Conservation (phyloP, 2,113 vertebrate species). For the Indri indri region DNA sequence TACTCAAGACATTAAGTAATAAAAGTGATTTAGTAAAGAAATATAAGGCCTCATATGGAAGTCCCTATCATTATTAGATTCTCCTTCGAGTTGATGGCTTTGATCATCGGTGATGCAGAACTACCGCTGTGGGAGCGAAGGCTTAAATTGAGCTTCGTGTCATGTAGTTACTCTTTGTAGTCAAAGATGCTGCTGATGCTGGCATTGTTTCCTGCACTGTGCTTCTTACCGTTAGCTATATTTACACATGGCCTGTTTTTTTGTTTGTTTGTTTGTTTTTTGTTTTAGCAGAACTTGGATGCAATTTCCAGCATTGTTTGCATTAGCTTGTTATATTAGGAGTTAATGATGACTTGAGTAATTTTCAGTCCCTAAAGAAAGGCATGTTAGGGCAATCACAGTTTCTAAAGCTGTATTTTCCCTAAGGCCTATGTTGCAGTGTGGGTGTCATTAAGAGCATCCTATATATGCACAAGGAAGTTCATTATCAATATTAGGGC, state of each 20-base stretch:
- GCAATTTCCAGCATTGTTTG: conserved; percentile 18
- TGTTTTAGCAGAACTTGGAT: conserved; percentile 16
- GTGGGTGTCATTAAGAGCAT: not conserved
- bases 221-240: conserved; percentile 21
- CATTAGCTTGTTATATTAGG: conserved; percentile 1
- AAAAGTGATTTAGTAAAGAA: conserved; percentile 44
- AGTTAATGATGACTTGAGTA: conserved; percentile 53
- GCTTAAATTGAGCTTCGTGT: not conserved
- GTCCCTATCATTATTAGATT: not conserved
- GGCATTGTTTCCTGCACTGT: not conserved
- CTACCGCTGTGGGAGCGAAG: not conserved
- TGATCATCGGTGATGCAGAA: not conserved
- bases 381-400: conserved; percentile 3
- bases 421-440: not conserved
- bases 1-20: conserved; percentile 8
- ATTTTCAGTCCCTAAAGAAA: conserved; percentile 26
- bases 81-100: conserved; percentile 16
- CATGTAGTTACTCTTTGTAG: not conserved
- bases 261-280: not conserved
- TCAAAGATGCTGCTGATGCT: conserved; percentile 26
- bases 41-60: not conserved
- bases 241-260: conserved; percentile 40
- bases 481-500: not conserved
- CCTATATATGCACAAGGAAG: not conserved
- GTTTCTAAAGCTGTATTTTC: conserved; percentile 24